Percentiles rank a stretch among this genome's conserved stretches.
Evolutionary conservation across 2,797 vertebrate species (phyloP).

Genomic region (Enteromius argenteus): DNA sequence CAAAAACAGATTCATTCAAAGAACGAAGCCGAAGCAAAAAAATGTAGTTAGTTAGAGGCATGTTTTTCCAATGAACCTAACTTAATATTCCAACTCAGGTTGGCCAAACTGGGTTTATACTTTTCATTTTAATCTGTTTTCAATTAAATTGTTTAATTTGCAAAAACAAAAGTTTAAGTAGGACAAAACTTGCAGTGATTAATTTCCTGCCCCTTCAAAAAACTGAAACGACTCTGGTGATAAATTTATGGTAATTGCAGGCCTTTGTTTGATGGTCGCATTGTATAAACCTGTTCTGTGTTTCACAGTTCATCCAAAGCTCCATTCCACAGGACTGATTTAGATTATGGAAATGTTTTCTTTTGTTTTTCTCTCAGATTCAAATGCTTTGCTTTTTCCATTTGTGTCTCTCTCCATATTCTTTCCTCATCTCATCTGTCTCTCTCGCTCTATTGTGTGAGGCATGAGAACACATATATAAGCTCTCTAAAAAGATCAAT

Average conservation of each 20-base stretch:
- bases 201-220: slow-evolving; percentile 15
- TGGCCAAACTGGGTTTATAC: neutral
- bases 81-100: neutral
- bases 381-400: slow-evolving; percentile 39
- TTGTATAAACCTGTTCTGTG: slow-evolving; percentile 20
- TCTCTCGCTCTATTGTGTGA: slow-evolving; percentile 32
- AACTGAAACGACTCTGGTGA: neutral
- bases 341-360: slow-evolving; percentile 44
- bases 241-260: slow-evolving; percentile 15
- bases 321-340: slow-evolving; percentile 10
- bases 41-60: neutral
- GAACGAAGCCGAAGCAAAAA: too few species aligned
- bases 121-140: neutral
- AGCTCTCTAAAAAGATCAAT: slow-evolving; percentile 74
- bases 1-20: too few species aligned
- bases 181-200: slow-evolving; percentile 15
- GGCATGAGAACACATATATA: slow-evolving; percentile 71
- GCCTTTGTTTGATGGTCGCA: slow-evolving; percentile 19
- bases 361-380: slow-evolving; percentile 38
- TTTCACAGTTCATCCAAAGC: slow-evolving; percentile 26
- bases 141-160: neutral
- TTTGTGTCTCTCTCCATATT: slow-evolving; percentile 21
- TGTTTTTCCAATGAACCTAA: neutral
- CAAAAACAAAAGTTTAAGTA: neutral
- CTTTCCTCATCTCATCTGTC: slow-evolving; percentile 9